Conservation (phyloP, 2,797 vertebrate genomes). For the Ctenopoma multispine region DNA sequence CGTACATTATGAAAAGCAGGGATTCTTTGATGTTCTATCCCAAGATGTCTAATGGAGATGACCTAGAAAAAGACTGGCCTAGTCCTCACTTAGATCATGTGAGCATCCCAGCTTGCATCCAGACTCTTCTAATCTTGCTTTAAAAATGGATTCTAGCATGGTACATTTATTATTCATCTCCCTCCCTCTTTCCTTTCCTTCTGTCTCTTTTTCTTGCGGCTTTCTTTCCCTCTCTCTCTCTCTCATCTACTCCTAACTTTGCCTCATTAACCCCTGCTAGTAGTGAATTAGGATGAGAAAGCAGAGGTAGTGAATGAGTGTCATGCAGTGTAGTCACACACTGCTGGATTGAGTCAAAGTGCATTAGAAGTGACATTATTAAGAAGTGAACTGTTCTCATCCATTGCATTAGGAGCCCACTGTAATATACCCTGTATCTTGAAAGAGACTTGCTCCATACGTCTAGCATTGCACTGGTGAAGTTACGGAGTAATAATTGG, state of each 20-base stretch:
- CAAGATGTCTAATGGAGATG: constrained; percentile 65
- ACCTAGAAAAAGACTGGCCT: constrained; percentile 74
- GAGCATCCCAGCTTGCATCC: constrained; percentile 65
- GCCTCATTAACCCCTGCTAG: constrained; percentile 74
- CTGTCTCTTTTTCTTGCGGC: constrained; percentile 54
- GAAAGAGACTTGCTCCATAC: constrained; percentile 50
- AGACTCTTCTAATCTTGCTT: constrained; percentile 72
- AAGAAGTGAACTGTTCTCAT: constrained; percentile 46
- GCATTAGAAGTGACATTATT: constrained; percentile 62
- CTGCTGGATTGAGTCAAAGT: constrained; percentile 49
- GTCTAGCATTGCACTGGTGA: constrained; percentile 31
- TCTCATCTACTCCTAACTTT: constrained; percentile 64
- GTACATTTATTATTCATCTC: constrained; percentile 81
- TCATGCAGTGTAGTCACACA: constrained; percentile 41
- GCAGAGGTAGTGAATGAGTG: constrained; percentile 54
- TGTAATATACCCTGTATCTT: constrained; percentile 47
- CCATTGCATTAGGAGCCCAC: constrained; percentile 41
- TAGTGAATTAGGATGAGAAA: constrained; percentile 50
- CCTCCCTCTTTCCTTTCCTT: constrained; percentile 49
- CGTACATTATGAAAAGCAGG: constrained; percentile 17
- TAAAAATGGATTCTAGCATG: constrained; percentile 77
- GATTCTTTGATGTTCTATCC: constrained; percentile 60
- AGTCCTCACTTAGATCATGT: constrained; percentile 65
- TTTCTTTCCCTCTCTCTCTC: constrained; percentile 48
- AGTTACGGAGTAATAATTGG: constrained; percentile 26